Evolutionary conservation across 2,113 vertebrate genomes (phyloP).

Genomic region (Hypanus sabinus): DNA sequence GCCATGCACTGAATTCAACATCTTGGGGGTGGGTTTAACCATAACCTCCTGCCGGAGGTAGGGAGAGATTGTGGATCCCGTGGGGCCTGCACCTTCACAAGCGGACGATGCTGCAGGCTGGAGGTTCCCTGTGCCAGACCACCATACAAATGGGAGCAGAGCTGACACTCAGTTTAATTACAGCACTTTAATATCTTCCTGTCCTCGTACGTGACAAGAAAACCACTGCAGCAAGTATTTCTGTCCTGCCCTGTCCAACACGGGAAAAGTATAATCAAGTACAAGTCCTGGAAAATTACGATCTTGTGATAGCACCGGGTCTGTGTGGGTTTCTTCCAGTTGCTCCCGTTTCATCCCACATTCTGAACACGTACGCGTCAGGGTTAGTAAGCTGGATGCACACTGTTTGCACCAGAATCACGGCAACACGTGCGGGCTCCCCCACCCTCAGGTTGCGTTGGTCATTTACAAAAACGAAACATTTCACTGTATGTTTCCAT

Average conservation of each 20-base stretch:
- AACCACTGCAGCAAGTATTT: not conserved
- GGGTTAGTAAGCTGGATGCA: too few species aligned
- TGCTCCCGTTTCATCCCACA: too few species aligned
- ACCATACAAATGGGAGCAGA: not conserved
- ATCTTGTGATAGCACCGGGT: not conserved
- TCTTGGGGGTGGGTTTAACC: not conserved
- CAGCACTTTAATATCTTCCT: too few species aligned
- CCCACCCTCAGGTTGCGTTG: too few species aligned
- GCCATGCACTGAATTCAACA: not conserved
- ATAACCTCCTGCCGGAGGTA: too few species aligned
- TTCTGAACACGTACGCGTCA: too few species aligned
- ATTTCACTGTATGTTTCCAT: too few species aligned
- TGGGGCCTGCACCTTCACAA: not conserved
- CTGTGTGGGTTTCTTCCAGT: too few species aligned
- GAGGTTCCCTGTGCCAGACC: not conserved
- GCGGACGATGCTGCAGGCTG: too few species aligned
- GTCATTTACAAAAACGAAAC: too few species aligned
- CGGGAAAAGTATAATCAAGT: not conserved
- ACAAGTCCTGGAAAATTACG: not conserved
- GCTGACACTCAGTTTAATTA: not conserved
- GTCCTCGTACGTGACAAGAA: not conserved
- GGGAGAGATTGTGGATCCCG: not conserved
- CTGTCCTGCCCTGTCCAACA: not conserved
- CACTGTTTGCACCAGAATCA: too few species aligned
- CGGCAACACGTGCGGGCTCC: too few species aligned